phyloP scores from a whole-genome alignment of 2,797 vertebrate species.

The Arremon aurantiirostris region DNA sequence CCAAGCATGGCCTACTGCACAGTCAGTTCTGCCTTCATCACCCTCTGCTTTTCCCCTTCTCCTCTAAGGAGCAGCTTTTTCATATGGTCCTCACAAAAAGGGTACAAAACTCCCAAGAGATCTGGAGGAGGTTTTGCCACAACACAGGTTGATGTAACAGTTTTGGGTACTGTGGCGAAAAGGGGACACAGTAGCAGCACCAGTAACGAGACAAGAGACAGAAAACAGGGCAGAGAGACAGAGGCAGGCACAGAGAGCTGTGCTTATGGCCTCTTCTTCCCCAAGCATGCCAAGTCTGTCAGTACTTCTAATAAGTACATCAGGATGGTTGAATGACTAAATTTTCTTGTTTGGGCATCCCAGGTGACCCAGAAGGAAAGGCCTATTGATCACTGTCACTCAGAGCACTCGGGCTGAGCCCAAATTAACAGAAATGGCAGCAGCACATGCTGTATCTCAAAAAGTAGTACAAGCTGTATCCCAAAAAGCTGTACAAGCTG shows the following conservation, averaged over 20 bases:
- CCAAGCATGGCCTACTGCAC: not conserved
- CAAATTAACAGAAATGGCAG: not conserved
- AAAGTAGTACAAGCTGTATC: too few relatives aligned
- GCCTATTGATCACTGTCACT: fast-evolving
- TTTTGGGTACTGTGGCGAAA: not conserved
- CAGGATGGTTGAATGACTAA: not conserved
- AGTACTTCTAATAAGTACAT: not conserved
- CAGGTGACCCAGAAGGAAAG: not conserved
- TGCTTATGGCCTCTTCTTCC: not conserved
- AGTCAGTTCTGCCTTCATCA: fast-evolving
- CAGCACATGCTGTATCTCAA: not conserved
- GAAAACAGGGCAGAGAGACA: fast-evolving
- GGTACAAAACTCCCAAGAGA: not conserved
- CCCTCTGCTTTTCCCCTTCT: not conserved
- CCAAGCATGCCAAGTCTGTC: fast-evolving
- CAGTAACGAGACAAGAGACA: not conserved
- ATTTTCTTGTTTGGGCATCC: not conserved
- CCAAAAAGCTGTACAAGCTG: too few relatives aligned
- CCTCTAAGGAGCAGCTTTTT: not conserved
- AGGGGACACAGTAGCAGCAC: not conserved
- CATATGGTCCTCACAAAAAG: not conserved
- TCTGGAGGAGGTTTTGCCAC: not conserved
- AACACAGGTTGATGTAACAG: not conserved
- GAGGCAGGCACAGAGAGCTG: not conserved
- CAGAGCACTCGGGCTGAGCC: not conserved